Percentiles rank a stretch among this genome's conserved stretches.
phyloP scores from a whole-genome alignment of 2,888 invertebrate species.

The Macrophya alboannulata region DNA sequence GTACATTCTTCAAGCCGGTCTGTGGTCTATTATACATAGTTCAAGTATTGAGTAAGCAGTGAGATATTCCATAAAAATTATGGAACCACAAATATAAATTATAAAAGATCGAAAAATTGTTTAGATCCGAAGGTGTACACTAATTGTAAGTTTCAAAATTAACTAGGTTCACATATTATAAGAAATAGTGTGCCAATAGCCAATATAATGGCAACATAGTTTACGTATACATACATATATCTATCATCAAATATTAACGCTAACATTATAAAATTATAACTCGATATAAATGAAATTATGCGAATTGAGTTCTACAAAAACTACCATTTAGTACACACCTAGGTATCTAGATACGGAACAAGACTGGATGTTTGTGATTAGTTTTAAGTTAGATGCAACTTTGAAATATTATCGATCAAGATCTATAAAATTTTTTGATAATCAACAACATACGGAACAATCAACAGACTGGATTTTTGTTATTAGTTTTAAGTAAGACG shows the following conservation, averaged over 20 bases:
- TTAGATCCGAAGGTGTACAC: slow-evolving; percentile 5
- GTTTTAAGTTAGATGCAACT: slow-evolving; percentile 44
- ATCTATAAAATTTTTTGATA: not conserved
- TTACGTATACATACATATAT: not conserved
- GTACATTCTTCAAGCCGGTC: not conserved
- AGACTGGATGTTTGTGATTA: slow-evolving; percentile 50
- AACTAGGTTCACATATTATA: not conserved
- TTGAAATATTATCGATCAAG: slow-evolving; percentile 15
- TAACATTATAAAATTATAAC: slow-evolving; percentile 3
- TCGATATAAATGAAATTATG: not conserved
- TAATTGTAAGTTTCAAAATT: slow-evolving; percentile 26
- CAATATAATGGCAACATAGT: slow-evolving; percentile 13
- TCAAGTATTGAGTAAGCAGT: not conserved
- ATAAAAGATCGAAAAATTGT: slow-evolving; percentile 8
- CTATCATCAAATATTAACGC: not conserved
- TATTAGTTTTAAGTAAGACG: slow-evolving; percentile 41
- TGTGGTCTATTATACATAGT: not conserved
- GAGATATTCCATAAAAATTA: not conserved
- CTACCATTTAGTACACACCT: slow-evolving; percentile 23
- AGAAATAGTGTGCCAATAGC: slow-evolving; percentile 32
- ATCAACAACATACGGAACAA: not conserved
- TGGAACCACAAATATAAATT: not conserved
- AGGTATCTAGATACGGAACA: slow-evolving; percentile 21
- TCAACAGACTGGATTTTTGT: slow-evolving; percentile 47
- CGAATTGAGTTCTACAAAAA: not conserved